Conservation (phyloP, 2,888 invertebrate genomes). For the Drosophila mimica region DNA sequence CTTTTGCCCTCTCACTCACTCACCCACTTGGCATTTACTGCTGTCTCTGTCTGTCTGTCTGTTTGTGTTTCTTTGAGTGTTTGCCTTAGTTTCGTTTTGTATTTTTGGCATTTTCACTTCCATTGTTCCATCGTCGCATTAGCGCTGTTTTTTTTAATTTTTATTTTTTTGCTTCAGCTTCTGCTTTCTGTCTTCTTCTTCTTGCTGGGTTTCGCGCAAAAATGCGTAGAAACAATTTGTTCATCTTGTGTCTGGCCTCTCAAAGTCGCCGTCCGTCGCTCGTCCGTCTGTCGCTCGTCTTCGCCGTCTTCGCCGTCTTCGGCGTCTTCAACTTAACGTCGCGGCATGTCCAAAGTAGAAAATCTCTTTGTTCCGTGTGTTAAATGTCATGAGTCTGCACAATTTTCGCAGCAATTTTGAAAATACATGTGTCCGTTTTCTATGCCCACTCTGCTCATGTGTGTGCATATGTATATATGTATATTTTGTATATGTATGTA, state of each 20-base stretch:
- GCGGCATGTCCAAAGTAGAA: conserved; percentile 59
- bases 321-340: conserved; percentile 24
- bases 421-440: conserved; percentile 12
- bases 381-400: conserved; percentile 72
- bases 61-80: conserved; percentile 1
- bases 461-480: not conserved
- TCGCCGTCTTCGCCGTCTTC: conserved; percentile 20
- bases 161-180: conserved; percentile 13
- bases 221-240: conserved; percentile 63
- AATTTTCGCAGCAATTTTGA: conserved; percentile 57
- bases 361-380: conserved; percentile 66
- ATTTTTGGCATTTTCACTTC: conserved; percentile 64
- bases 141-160: conserved; percentile 36
- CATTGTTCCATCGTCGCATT: conserved; percentile 65
- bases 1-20: conserved; percentile 28
- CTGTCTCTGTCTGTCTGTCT: not conserved
- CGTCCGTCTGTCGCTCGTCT: not conserved
- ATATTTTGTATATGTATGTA: not conserved
- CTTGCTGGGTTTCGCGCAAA: conserved; percentile 41
- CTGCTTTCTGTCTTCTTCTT: conserved; percentile 14
- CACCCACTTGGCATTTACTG: conserved; percentile 23
- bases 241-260: conserved; percentile 44
- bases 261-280: conserved; percentile 29
- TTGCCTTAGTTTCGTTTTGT: conserved; percentile 51
- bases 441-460: not conserved